Conservation (phyloP, 2,888 invertebrate species). For the Oscheius myriophilus region DNA sequence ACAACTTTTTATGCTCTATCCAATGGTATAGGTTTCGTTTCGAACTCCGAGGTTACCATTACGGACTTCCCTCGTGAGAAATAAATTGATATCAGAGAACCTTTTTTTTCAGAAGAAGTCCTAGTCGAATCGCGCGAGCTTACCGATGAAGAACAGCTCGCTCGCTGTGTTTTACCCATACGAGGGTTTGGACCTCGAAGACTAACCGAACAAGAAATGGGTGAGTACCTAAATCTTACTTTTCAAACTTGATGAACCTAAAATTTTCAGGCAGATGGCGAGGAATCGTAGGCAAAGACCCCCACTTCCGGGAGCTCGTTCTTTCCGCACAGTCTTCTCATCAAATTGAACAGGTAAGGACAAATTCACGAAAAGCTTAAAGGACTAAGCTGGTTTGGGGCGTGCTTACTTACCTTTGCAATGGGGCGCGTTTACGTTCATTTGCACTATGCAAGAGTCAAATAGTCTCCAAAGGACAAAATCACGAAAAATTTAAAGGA, state of each 20-base stretch:
- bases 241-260: neutral
- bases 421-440: too few species aligned
- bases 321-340: conserved; percentile 38
- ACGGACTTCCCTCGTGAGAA: too few species aligned
- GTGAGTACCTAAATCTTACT: conserved; percentile 31
- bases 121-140: conserved; percentile 24
- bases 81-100: too few species aligned
- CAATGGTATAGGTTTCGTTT: too few species aligned
- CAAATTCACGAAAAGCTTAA: too few species aligned
- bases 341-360: conserved; percentile 48
- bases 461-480: too few species aligned
- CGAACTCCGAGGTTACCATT: too few species aligned
- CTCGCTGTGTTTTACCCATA: conserved; percentile 51
- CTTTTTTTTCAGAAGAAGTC: conserved; percentile 12
- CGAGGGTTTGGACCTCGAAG: conserved; percentile 64
- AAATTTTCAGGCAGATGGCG: conserved; percentile 52
- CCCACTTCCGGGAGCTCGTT: conserved; percentile 34
- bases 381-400: too few species aligned
- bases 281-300: conserved; percentile 42
- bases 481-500: too few species aligned
- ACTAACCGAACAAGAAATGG: conserved; percentile 68
- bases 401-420: too few species aligned
- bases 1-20: too few species aligned
- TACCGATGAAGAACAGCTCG: conserved; percentile 29
- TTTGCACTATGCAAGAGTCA: too few species aligned